Evolutionary conservation across 2,888 invertebrate species (phyloP).

Genomic region (Vandiemenella viatica): DNA sequence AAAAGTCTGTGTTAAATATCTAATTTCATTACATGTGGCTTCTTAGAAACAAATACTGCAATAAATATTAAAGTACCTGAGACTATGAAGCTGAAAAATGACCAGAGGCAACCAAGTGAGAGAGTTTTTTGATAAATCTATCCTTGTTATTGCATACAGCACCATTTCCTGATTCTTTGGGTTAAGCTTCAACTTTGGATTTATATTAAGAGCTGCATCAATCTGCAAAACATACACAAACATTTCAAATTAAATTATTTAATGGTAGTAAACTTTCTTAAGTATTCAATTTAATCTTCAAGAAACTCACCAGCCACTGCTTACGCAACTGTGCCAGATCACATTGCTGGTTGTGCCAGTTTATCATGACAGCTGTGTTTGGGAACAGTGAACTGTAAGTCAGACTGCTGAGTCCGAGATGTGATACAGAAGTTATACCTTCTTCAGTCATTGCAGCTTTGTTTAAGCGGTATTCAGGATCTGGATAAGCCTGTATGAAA

Average conservation of each 20-base stretch:
- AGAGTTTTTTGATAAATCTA: slow-evolving; percentile 85
- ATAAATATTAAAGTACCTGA: slow-evolving; percentile 34
- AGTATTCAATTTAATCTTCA: background rate
- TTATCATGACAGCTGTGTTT: slow-evolving; percentile 69
- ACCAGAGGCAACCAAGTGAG: slow-evolving; percentile 63
- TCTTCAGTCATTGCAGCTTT: slow-evolving; percentile 67
- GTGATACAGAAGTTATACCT: slow-evolving; percentile 36
- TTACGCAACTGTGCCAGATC: slow-evolving; percentile 47
- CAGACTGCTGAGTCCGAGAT: slow-evolving; percentile 39
- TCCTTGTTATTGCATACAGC: slow-evolving; percentile 78
- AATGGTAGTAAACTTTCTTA: background rate
- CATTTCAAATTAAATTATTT: background rate
- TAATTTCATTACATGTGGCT: too few relatives aligned
- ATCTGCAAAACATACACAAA: slow-evolving; percentile 27
- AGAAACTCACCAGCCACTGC: slow-evolving; percentile 36
- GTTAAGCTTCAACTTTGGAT: slow-evolving; percentile 61
- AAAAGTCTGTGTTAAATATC: too few relatives aligned
- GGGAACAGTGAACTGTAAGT: slow-evolving; percentile 72
- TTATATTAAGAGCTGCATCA: slow-evolving; percentile 69
- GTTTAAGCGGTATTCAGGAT: slow-evolving; percentile 86
- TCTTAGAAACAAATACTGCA: too few relatives aligned
- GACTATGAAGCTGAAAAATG: slow-evolving; percentile 68
- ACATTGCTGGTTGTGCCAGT: slow-evolving; percentile 77
- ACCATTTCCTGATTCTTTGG: slow-evolving; percentile 49
- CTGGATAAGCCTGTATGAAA: slow-evolving; percentile 54